These are phyloP conservation scores for Chydorus sphaericus DNA, from an alignment of 2,888 invertebrate genomes.

Conservation along the genomic window DNA sequence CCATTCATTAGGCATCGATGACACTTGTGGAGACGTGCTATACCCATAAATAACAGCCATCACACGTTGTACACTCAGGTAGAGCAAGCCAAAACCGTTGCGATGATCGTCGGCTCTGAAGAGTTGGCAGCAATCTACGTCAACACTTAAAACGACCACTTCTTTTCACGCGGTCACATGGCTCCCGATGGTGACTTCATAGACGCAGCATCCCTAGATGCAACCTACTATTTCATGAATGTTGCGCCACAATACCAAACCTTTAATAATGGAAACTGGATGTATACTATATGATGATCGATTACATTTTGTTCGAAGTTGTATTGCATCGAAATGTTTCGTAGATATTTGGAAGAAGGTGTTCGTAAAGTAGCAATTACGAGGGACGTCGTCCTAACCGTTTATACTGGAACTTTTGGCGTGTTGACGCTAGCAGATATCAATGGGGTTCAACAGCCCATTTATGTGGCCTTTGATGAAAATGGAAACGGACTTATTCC, in stretches of 20 bases:
- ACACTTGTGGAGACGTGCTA: too few relatives aligned
- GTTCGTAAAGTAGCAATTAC: slow-evolving; percentile 1
- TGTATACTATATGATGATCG: slow-evolving; percentile 18
- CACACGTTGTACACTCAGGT: slow-evolving; percentile 17
- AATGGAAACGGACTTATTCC: slow-evolving; percentile 34
- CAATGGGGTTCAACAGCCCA: slow-evolving; percentile 23
- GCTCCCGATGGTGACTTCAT: slow-evolving; percentile 44
- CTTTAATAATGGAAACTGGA: slow-evolving; percentile 45
- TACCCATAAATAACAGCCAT: too few relatives aligned
- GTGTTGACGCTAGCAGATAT: slow-evolving; percentile 38
- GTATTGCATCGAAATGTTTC: background rate
- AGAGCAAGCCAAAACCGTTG: slow-evolving; percentile 21
- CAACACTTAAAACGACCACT: slow-evolving; percentile 12
- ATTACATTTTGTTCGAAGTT: too few relatives aligned
- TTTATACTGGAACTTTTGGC: slow-evolving; percentile 43
- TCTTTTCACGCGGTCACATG: slow-evolving; percentile 41
- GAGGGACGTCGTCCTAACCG: slow-evolving; percentile 15
- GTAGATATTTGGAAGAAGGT: slow-evolving; percentile 5
- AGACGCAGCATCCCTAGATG: slow-evolving; percentile 39
- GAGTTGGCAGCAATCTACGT: slow-evolving; percentile 23
- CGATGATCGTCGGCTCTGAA: slow-evolving; percentile 22
- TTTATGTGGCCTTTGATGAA: slow-evolving; percentile 33
- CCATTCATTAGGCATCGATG: too few relatives aligned
- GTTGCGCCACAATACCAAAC: slow-evolving; percentile 50
- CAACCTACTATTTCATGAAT: slow-evolving; percentile 48